Base-by-base conservation (phyloP, 1,140 invertebrate species). In the Probaryconus sp. region DNA sequence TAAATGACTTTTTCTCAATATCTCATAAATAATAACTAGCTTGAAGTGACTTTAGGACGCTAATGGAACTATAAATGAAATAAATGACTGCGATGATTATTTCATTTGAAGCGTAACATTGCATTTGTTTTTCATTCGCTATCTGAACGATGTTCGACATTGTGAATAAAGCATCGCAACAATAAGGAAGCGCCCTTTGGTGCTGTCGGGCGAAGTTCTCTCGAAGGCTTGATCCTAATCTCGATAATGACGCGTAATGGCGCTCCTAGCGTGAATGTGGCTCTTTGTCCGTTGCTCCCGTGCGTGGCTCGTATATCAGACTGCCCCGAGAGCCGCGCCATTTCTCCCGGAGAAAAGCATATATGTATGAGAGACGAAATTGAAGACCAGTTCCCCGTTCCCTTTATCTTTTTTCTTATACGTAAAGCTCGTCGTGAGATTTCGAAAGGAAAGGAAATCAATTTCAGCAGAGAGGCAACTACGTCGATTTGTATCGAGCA, bases 181-280 rank as follows among this genome's bases (percentile, higher is more conserved):
- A 50, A 60, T 68, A 48, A 38, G 60, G 61, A 50, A 60, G 61
- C 20, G 64, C 63, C 72, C 68, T 71, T 68, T 55, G 61, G 45
- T 51, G 63, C 43, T 26, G 45, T 30, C 47, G 43, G 42, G 50
- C 33, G 50, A 69, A 75, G 38, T 69, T 48, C 42, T 77, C 40
- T 64, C 77, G 67, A 81, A 78, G 74, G 78, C 76, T 77, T 78
- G 87, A 88, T 88, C 81, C 82, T 87, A 88, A 87, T 88, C 86
- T 88, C 79, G 84, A 86, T 88, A 88, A 88, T 87, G 85, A 87
- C 83, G 85, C 85, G 84, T 86, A 87, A 88, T 87, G 85, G 80
- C n/a, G n/a, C 78, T 81, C 79, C 81, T 81, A 80, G 81, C 84
- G 84, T 87, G 86, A 88, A 87, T 87, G 84, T 83, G 77, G 68